Evolutionary conservation across 2,113 vertebrate genomes (phyloP), one percentile per base, ranked within the genome.

Genomic region (Otis tarda): DNA sequence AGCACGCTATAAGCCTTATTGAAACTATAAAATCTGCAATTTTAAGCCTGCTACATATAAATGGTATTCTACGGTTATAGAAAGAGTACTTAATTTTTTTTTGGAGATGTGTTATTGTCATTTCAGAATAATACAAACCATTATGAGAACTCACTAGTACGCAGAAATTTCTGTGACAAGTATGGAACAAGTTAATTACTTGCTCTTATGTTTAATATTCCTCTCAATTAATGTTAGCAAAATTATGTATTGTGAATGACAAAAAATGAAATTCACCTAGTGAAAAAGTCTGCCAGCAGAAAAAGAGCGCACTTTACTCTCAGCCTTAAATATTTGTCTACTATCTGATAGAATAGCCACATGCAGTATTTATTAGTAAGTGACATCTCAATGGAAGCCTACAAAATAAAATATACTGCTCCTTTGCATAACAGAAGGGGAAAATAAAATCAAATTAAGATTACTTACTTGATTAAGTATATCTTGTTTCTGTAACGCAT

Each of bases 391-490:
- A 4, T 55, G 33, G 37, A 95, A 77, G 16, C 19, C 60, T 85
- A 75, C 7, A 91, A 95, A 95, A 83, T 47, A 75, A 96, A 96
- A 95, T 56, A 81, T 65, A 90, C 6, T 75, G 41, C 18, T 76
- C 17, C 57, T 82, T 49, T 9, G 78, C 31, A 94, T 41, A 93
- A 70, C 35, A 96, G 55, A 96, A 85, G 68, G 19, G 14, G 27
- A 64, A 68, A 74, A 74, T 89, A 96, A 95, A 86, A 88, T 28
- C 91, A 94, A 96, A 97, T 90, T 94, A 97, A 91, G 83, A 90
- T 81, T 97, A 96, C 98, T 98, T 99, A 99, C 99, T 98, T 99
- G 99, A 92, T 98, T 99, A 98, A 99, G 99, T 97, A 99, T 99
- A 93, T 99, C 99, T 97, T 99, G 99, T 97, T 99, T 99, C 99